These are phyloP conservation scores for Torymus aiolomorphi DNA, from an alignment of 2,888 invertebrate species.

Conservation along the genomic window DNA sequence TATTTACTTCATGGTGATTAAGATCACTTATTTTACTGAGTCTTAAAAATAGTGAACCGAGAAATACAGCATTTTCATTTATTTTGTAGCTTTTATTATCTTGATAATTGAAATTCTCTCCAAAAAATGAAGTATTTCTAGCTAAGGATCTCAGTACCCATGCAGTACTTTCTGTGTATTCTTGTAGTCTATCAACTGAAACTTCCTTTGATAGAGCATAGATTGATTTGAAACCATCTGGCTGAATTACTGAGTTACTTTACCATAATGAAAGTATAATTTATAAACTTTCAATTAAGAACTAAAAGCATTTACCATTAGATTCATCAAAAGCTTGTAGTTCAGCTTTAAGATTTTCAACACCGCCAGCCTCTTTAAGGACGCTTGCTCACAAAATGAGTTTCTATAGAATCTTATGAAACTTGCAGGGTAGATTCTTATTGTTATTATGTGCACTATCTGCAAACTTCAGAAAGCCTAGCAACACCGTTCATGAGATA, in stretches of 20 bases:
- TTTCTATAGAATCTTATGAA: no score
- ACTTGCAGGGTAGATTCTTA: no score
- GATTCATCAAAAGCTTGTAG: constrained; percentile 17
- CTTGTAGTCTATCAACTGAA: neutral
- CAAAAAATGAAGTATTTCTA: constrained; percentile 19
- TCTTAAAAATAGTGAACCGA: constrained; percentile 24
- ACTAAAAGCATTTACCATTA: neutral
- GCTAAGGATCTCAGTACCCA: constrained; percentile 14
- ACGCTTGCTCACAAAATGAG: no score
- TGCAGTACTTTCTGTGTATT: neutral
- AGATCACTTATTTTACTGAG: constrained; percentile 15
- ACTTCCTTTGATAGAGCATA: constrained; percentile 18
- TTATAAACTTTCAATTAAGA: no score
- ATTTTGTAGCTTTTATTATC: neutral
- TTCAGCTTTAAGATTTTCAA: constrained; percentile 30
- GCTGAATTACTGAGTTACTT: constrained; percentile 2
- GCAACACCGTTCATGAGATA: no score
- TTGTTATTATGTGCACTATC: no score
- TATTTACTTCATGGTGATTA: constrained; percentile 29
- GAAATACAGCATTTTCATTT: constrained; percentile 26
- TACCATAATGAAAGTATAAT: no score
- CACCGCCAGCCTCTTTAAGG: constrained; percentile 36
- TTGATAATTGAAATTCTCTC: constrained; percentile 8
- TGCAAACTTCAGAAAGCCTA: no score
- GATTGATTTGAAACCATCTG: constrained; percentile 23